A percentile compares a stretch with the other conserved stretches of the same genome.
These are phyloP conservation scores for Drosophila sordidula DNA, from an alignment of 2,888 invertebrate species.

Conservation along the genomic window DNA sequence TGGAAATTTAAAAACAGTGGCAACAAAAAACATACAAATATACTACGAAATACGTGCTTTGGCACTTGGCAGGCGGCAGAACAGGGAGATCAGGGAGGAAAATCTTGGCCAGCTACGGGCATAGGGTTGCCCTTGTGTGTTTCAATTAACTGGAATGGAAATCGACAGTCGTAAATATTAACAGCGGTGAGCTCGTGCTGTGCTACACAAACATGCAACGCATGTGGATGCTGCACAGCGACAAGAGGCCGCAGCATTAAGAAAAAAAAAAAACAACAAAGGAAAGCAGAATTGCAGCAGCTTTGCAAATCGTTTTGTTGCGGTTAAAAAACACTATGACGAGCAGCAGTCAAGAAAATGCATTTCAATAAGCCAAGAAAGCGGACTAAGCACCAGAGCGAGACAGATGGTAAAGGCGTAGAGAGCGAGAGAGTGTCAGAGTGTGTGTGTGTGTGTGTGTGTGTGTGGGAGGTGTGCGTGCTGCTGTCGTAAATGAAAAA, in stretches of 20 bases:
- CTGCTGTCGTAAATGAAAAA: constrained; percentile 73
- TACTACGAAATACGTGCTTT: constrained; percentile 12
- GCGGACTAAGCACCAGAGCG: constrained; percentile 38
- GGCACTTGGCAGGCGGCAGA: constrained; percentile 19
- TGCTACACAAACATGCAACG: constrained; percentile 16
- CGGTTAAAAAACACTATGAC: constrained; percentile 55
- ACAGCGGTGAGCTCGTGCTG: constrained; percentile 54
- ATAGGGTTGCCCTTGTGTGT: constrained; percentile 32
- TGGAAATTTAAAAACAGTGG: constrained; percentile 34
- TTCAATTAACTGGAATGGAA: constrained; percentile 76
- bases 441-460: background rate
- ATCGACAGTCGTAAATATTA: constrained; percentile 73
- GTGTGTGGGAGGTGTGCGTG: constrained; percentile 10
- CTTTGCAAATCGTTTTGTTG: constrained; percentile 66
- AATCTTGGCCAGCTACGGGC: constrained; percentile 18
- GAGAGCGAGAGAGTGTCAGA: background rate
- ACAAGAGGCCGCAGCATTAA: constrained; percentile 5
- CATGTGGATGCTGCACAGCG: constrained; percentile 15
- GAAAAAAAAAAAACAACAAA: background rate
- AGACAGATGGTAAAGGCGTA: constrained; percentile 9
- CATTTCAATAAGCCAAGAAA: constrained; percentile 64
- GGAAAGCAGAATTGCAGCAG: constrained; percentile 52
- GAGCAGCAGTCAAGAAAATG: constrained; percentile 66
- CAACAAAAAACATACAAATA: constrained; percentile 29
- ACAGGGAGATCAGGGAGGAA: constrained; percentile 13